Evolutionary conservation across 1,140 invertebrate genomes (phyloP), one percentile per base, ranked within the genome.

Genomic region (Cydia pomonella): DNA sequence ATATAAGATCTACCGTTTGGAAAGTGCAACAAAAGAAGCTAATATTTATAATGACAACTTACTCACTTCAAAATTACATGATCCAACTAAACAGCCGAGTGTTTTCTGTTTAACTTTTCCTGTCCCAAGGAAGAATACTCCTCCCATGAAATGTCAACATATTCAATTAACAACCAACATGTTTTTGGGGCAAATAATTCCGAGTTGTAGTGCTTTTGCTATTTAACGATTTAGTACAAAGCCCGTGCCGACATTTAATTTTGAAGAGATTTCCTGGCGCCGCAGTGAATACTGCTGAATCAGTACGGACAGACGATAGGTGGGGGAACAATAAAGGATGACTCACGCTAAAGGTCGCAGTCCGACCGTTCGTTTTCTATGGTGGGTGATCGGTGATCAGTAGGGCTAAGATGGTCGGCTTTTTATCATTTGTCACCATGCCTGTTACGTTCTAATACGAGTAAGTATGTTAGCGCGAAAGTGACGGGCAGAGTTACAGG

Each of bases 221-320:
- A 33, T 69, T 69, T 38, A 69, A 69, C 16, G 64, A 33, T 69
- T 69, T 69, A 69, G 27, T 33, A 69, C 64, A 69, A 69, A 69
- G 64, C 64, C 64, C n/a, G n/a, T 41, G 64, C 29, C 29, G 64
- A 33, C 64, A 69, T 69, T 69, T 69, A 69, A 69, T 69, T 69
- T 41, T 23, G 27, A 69, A 69, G 64, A 33, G 64, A 69, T 69
- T 69, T 69, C n/a, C 13, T 38, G 3, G 10, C n/a, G 27, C 12
- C 63, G 29, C 64, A 69, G 64, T 69, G 29, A 1, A n/a, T n/a
- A 9, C 0, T 7, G 25, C 9, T 69, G n/a, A 33, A n/a, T n/a
- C 64, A 69, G 64, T 69, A 69, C 2, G 53, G 9, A 9, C n/a
- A 53, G 18, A 10, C 7, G 50, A 3, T 53, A 53, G 3, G n/a